These are phyloP conservation scores for Macrotus californicus DNA, from an alignment of 2,113 vertebrate genomes.

Conservation along the genomic window DNA sequence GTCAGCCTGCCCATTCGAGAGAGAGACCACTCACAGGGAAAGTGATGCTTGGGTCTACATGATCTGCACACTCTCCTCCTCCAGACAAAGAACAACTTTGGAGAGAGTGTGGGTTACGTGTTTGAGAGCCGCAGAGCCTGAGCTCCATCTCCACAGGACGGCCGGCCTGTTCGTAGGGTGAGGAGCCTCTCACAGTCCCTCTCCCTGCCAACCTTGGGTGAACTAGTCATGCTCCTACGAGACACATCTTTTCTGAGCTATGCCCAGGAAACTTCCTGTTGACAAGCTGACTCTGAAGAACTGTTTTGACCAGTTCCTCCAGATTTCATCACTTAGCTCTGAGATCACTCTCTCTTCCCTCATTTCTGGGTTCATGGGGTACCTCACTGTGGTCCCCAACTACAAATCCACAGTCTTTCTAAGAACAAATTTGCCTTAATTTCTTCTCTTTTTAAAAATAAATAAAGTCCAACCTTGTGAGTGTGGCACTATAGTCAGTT, in stretches of 20 bases:
- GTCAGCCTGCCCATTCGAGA: background rate
- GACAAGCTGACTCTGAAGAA: background rate
- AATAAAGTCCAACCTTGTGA: background rate
- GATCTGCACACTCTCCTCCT: background rate
- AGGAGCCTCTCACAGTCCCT: background rate
- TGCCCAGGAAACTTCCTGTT: background rate
- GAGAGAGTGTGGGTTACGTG: background rate
- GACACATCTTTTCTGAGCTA: background rate
- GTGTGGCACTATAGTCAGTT: background rate
- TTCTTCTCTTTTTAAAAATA: background rate
- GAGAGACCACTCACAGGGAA: background rate
- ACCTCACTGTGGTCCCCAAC: background rate
- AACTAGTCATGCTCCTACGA: background rate
- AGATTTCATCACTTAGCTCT: background rate
- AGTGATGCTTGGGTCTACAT: accelerated
- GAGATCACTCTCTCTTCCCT: background rate
- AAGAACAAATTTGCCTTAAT: background rate
- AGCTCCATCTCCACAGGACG: background rate
- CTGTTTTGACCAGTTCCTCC: background rate
- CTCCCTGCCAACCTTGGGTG: background rate
- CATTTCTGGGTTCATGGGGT: background rate
- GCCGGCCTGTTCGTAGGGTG: accelerated
- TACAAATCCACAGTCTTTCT: background rate
- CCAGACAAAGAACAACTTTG: background rate
- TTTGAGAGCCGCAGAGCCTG: background rate